These are phyloP conservation scores for Sinodicranocentrus sp. DNA, from an alignment of 2,888 invertebrate species.

Conservation along the genomic window DNA sequence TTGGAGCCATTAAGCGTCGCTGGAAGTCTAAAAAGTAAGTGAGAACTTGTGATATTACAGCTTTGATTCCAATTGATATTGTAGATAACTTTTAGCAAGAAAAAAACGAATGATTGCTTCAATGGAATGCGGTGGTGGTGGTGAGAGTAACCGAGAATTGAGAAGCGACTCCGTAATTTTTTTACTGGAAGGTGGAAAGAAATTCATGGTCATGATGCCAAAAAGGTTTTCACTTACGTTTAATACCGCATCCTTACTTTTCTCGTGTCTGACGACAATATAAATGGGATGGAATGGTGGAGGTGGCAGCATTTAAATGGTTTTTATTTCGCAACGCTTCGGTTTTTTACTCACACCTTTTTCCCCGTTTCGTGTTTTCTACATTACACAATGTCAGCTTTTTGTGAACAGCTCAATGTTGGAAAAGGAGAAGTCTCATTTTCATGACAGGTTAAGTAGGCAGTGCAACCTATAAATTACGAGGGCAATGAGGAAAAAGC, in stretches of 20 bases:
- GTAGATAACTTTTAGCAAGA: too few relatives aligned
- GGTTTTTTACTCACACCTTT: conserved; percentile 13
- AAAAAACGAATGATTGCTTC: too few relatives aligned
- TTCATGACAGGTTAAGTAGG: conserved; percentile 60
- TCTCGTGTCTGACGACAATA: too few relatives aligned
- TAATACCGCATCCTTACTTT: conserved; percentile 26
- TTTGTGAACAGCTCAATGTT: conserved; percentile 12
- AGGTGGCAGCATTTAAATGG: too few relatives aligned
- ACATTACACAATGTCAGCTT: neutral
- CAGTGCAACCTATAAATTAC: conserved; percentile 56
- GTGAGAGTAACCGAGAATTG: conserved; percentile 8
- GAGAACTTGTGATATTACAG: conserved; percentile 38
- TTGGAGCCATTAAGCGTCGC: conserved; percentile 75
- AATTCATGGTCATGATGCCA: conserved; percentile 59
- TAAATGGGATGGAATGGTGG: too few relatives aligned
- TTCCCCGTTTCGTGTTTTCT: neutral
- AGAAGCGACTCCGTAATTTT: conserved; percentile 5
- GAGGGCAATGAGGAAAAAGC: conserved; percentile 52
- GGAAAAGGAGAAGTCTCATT: conserved; percentile 52
- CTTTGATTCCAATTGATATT: conserved; percentile 28
- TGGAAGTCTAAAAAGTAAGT: conserved; percentile 76
- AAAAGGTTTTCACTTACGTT: conserved; percentile 57
- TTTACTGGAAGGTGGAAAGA: conserved; percentile 34
- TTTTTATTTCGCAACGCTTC: conserved; percentile 8
- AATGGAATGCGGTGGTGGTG: neutral